Evolutionary conservation across 2,113 vertebrate genomes (phyloP), one percentile per base, ranked within the genome.

Genomic region (Trematomus loennbergii): DNA sequence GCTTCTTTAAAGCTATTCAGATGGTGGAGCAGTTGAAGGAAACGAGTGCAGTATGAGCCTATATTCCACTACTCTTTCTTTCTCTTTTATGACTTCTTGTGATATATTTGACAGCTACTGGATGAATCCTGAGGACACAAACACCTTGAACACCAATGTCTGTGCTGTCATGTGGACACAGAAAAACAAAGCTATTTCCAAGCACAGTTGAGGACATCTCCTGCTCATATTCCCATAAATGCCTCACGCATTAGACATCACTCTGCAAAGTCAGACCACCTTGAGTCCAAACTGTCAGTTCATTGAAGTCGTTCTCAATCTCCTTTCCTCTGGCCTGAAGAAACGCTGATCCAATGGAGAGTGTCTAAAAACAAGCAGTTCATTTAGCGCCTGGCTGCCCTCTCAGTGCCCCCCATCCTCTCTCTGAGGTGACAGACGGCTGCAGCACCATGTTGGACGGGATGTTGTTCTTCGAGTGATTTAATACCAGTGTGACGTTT

Each of bases 321-420:
- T 73, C 53, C 29, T 78, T 86, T 69, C 84, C 77, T 82, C 76
- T 67, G 62, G 84, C 81, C 85, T 84, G 83, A 81, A 70, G 57
- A 91, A 89, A 77, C 52, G 53, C 86, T 75, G 80, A 87, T 87
- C 64, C 91, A 81, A 79, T 48, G 64, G 67, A 86, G 75, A 89
- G 75, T 74, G 66, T 82, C 88, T 88, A 87, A 91, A 91, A 91
- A 88, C 92, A 92, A 93, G 86, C 89, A 84, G 87, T 85, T 91
- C 43, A 92, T 94, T 93, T 92, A 87, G 78, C n/a, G 79, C 91
- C 80, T 79, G 86, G 82, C 85, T 90, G 89, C 90, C 64, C 87
- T 85, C 87, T 90, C 61, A 83, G 78, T 1, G 69, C 72, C 74
- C 74, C 46, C 29, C 72, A 57, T 67, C 87, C 49, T 59, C 59